Conservation (phyloP, 1,140 invertebrate species). For the Eulimnadia texana region DNA sequence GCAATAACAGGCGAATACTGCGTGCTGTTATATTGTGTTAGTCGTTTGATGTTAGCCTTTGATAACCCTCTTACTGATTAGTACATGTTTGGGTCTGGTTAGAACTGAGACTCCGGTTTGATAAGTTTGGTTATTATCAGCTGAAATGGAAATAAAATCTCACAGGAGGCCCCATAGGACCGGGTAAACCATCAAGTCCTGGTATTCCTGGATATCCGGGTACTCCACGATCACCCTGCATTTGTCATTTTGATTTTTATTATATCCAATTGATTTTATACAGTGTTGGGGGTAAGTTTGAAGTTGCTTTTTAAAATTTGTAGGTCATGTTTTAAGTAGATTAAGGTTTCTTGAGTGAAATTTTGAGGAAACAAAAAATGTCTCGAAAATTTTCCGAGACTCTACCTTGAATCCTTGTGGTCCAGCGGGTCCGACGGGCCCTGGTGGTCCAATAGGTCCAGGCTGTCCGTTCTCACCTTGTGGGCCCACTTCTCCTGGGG, state of each 20-base stretch:
- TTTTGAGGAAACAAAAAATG: neutral
- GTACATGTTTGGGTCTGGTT: no score
- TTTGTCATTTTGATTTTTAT: neutral
- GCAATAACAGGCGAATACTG: no score
- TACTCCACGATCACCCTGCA: slow-evolving; percentile 30
- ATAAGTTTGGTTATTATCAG: neutral
- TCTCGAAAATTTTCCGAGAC: neutral
- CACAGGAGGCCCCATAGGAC: slow-evolving; percentile 32
- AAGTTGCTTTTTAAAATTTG: no score
- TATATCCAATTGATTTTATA: neutral
- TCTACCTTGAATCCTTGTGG: neutral
- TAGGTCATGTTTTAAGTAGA: no score
- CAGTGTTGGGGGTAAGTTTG: no score
- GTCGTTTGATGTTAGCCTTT: neutral
- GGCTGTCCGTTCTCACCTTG: slow-evolving; percentile 42
- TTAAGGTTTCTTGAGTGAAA: neutral
- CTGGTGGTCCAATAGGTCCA: slow-evolving; percentile 39
- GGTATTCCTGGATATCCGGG: slow-evolving; percentile 31
- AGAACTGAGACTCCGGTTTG: neutral
- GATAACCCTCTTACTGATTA: no score
- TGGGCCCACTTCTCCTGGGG: slow-evolving; percentile 51
- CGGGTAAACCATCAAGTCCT: slow-evolving; percentile 27
- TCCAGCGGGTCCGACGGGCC: slow-evolving; percentile 9
- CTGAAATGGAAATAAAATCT: slow-evolving; percentile 22
- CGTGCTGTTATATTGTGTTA: no score